Evolutionary conservation across 2,113 vertebrate genomes (phyloP).

Genomic region (Istiophorus platypterus): DNA sequence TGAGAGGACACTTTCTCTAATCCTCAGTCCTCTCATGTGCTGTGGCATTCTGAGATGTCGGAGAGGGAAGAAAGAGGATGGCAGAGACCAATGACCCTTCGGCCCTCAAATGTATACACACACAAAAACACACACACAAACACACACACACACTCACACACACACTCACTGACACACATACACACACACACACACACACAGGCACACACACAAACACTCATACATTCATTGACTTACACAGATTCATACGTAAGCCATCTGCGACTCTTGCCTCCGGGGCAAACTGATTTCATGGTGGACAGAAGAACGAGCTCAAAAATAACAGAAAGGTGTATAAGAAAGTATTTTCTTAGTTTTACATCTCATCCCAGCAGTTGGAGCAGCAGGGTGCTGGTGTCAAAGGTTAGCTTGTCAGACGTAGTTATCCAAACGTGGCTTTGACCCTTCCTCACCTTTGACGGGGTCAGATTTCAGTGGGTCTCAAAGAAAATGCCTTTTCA

Average conservation of each 20-base stretch:
- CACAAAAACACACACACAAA: conserved; percentile 35
- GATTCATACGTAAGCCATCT: conserved; percentile 35
- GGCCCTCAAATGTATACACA: conserved; percentile 18
- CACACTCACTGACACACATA: conserved; percentile 21
- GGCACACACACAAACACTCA: conserved; percentile 26
- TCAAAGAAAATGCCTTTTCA: conserved; percentile 36
- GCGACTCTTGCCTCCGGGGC: conserved; percentile 25
- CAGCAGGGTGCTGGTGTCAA: conserved; percentile 42
- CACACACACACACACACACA: conserved; percentile 16
- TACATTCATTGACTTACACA: conserved; percentile 34
- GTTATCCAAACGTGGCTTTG: conserved; percentile 55
- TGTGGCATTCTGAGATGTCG: conserved; percentile 70
- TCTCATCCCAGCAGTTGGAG: conserved; percentile 49
- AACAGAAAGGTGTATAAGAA: conserved; percentile 71
- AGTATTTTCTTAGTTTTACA: conserved; percentile 78
- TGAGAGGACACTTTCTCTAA: conserved; percentile 82
- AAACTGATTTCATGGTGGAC: conserved; percentile 76
- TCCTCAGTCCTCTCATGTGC: conserved; percentile 80
- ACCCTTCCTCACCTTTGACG: conserved; percentile 45
- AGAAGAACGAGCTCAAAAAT: conserved; percentile 60
- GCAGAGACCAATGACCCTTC: conserved; percentile 68
- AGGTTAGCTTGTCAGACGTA: conserved; percentile 66
- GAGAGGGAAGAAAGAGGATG: conserved; percentile 51
- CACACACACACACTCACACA: conserved; percentile 39
- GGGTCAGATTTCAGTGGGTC: conserved; percentile 56